Percentiles rank a stretch among this genome's conserved stretches.
Evolutionary conservation across 2,888 invertebrate species (phyloP).

Genomic region (Boloria euphrosyne): DNA sequence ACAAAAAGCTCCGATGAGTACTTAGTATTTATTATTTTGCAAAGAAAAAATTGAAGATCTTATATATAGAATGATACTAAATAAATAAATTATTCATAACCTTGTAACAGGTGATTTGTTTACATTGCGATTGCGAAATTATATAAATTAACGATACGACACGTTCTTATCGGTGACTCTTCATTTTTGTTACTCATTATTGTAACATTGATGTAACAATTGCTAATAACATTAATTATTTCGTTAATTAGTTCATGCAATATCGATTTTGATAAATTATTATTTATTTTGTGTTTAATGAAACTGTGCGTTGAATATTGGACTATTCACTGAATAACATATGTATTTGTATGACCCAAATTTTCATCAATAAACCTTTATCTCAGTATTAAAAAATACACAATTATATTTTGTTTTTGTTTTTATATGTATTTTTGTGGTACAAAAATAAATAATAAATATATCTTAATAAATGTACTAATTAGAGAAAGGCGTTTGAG

Average conservation of each 20-base stretch:
- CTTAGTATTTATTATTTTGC: not conserved
- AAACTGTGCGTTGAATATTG: too few species aligned
- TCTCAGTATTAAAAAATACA: too few species aligned
- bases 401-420: too few species aligned
- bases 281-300: not conserved
- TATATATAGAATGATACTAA: slow-evolving; percentile 1
- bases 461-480: too few species aligned
- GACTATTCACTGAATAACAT: too few species aligned
- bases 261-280: slow-evolving; percentile 21
- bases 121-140: slow-evolving; percentile 48
- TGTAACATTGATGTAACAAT: slow-evolving; percentile 38
- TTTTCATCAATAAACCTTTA: too few species aligned
- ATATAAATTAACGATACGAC: slow-evolving; percentile 44
- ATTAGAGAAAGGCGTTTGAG: too few species aligned
- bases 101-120: slow-evolving; percentile 52
- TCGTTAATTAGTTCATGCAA: slow-evolving; percentile 34
- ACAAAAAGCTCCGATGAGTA: too few species aligned
- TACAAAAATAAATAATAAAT: too few species aligned
- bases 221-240: slow-evolving; percentile 34
- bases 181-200: slow-evolving; percentile 34
- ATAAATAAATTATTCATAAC: slow-evolving; percentile 21
- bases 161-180: slow-evolving; percentile 49
- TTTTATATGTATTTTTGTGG: too few species aligned
- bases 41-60: not conserved
- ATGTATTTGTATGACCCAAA: too few species aligned